Evolutionary conservation across 2,888 invertebrate species (phyloP), one percentile per base, ranked within the genome.

Genomic region (Barypeithes pellucidus): DNA sequence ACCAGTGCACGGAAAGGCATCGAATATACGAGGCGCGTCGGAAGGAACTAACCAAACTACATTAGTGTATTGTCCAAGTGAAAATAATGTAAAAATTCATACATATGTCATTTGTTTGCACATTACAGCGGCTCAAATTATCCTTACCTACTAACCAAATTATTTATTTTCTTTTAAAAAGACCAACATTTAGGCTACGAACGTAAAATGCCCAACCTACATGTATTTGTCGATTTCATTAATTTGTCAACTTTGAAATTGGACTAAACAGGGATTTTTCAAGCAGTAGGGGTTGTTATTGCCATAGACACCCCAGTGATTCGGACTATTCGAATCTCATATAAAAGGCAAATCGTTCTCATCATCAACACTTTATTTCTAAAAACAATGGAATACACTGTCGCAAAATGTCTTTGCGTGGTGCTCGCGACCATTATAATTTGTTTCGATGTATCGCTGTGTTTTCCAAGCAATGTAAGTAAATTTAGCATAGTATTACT

Each of bases 261-360:
- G 39, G 24, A 50, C 20, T 65, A 65, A 65, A 33, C 16, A 2
- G 9, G 20, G 80, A 81, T 81, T 82, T 80, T 69, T 67, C 77
- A 69, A 73, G 73, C 81, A 62, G 78, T 77, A 76, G 83, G 83
- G 82, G 83, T 81, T 82, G 82, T 83, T 82, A 79, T 83, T 79
- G 79, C 72, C 50, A 67, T 75, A 79, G 79, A 81, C 79, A 76
- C 82, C 82, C 77, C 74, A 75, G 76, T 80, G 66, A 75, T 52
- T 67, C 33, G 20, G 24, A 18, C 33, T 47, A 36, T n/a, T 14
- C 52, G 39, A 50, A 36, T 50, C 16, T 62, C 1, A 18, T 62
- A 62, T 62, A 62, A 43, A 62, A 62, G 62, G 33, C 16, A 22
- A 45, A 45, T n/a, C 12, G 1, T 45, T 16, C 24, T 16, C 16